Base-by-base conservation (phyloP, 1,140 invertebrate species). In the Phenacoccus solenopsis region DNA sequence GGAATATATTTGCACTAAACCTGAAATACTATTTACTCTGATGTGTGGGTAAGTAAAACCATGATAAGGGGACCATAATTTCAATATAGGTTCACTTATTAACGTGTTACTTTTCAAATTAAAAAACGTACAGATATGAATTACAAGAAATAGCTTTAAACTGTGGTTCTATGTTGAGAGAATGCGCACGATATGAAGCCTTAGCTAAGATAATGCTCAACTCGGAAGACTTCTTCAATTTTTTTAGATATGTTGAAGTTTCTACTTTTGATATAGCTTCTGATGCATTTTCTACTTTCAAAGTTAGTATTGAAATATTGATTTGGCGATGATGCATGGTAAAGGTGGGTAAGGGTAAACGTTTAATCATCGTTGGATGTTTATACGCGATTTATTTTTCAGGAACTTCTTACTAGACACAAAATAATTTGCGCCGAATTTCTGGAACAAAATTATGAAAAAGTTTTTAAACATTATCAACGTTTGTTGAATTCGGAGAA, bases 231-330 rank as follows among this genome's bases (percentile, higher is more conserved):
- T 99, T 99, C 85, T 99, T 97, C 80, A 95, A 98, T 82, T 99
- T 99, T 84, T 99, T 99, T 82, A 89, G 90, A 82, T 99, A 98
- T 82, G 98, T 99, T 76, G 97, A 99, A 86, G 93, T 98, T 71
- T 98, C 96, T 70, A 98, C 96, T 71, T 99, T 99, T 85, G 98
- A 99, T 85, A 99, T 99, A 78, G 97, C 98, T 78, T 98, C 96
- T 73, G 98, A 99, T 90, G 98, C 97, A 80, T 99, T 99, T 85
- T 96, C 96, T 78, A 99, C 98, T 72, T 99, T 99, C 86, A 99
- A 99, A 88, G 94, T 96, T 80, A 73, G 56, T 64, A 59, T 67
- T 30, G 38, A 49, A 73, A 30, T 64, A 59, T 67, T 30, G 38
- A 49, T 9, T 49, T 49, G 16, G 38, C 5, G 30, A 9, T n/a